Base-by-base conservation (phyloP, 2,113 vertebrate genomes). In the Polyodon spathula region DNA sequence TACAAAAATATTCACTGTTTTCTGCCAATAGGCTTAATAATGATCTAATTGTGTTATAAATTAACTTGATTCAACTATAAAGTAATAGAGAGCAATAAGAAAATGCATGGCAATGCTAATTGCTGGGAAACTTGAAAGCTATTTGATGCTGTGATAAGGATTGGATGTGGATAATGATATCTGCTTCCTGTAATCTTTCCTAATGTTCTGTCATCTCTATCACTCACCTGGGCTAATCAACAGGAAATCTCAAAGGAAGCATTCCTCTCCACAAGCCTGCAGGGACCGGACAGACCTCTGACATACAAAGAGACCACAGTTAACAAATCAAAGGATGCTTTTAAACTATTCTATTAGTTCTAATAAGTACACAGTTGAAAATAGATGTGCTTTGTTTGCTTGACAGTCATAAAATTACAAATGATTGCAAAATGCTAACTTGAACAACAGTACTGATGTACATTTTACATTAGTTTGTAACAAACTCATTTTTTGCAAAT, bases 171-270 rank as follows among this genome's bases (percentile, higher is more conserved):
- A 73, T 69, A 76, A 73, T 56, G 59, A 12, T 69, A 70, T 69
- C 75, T 63, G 63, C 66, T 81, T 81, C 76, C 76, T 79, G 68
- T 63, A 71, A 40, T 75, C 59, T 2, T 66, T 73, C 68, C 63
- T 66, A 52, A 58, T 42, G 61, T 60, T 68, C 40, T 61, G 54
- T 68, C 58, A 2, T 68, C 68, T 71, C 68, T 64, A 71, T 75
- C 72, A 66, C 54, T 78, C 74, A 75, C 65, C 69, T 76, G 69
- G 59, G 0, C 0, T 46, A 65, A 76, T 75, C 68, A 66, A 43
- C 54, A 70, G 63, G 59, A 61, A 61, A 61, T 61, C 59, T 61
- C 38, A 40, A 27, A 15, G 59, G 48, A 52, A 60, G 48, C 48
- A 52, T 52, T 52, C 37, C 37, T n/a, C n/a, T n/a, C n/a, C n/a